Percentiles rank a stretch among this genome's conserved stretches.
phyloP scores from a whole-genome alignment of 2,888 invertebrate genomes.

The Troglohyphantes excavatus region DNA sequence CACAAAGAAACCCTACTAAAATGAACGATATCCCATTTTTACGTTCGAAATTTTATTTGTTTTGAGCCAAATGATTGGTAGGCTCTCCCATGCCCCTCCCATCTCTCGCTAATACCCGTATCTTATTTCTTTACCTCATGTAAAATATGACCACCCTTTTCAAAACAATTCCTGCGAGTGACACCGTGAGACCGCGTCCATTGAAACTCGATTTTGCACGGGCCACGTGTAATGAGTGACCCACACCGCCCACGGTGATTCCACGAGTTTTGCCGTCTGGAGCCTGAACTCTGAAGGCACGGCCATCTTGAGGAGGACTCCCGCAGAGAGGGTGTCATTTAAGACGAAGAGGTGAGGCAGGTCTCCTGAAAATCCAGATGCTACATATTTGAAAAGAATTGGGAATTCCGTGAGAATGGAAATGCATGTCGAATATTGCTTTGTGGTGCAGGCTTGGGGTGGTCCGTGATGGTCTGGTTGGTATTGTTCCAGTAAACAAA shows the following conservation, averaged over 20 bases:
- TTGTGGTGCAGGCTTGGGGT: no score
- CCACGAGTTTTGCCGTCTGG: slow-evolving; percentile 20
- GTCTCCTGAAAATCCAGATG: not conserved
- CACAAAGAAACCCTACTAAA: no score
- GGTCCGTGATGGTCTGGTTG: no score
- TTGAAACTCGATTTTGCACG: slow-evolving; percentile 19
- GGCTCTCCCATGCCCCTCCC: no score
- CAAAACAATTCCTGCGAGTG: not conserved
- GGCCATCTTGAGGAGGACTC: slow-evolving; percentile 28
- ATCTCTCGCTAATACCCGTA: no score
- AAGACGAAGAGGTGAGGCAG: slow-evolving; percentile 1
- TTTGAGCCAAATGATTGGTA: no score
- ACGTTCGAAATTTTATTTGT: no score
- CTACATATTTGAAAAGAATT: no score
- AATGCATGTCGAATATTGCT: not conserved
- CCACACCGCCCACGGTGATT: slow-evolving; percentile 42
- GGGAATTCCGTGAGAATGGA: no score
- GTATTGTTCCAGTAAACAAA: no score
- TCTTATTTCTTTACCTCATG: no score
- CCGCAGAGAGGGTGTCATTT: slow-evolving; percentile 38
- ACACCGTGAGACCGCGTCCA: not conserved
- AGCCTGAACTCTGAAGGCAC: not conserved
- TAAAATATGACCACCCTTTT: not conserved
- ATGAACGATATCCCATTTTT: no score
- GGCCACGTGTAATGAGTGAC: slow-evolving; percentile 38